These are phyloP conservation scores for Valencia hispanica DNA, from an alignment of 2,797 vertebrate species.

Conservation along the genomic window DNA sequence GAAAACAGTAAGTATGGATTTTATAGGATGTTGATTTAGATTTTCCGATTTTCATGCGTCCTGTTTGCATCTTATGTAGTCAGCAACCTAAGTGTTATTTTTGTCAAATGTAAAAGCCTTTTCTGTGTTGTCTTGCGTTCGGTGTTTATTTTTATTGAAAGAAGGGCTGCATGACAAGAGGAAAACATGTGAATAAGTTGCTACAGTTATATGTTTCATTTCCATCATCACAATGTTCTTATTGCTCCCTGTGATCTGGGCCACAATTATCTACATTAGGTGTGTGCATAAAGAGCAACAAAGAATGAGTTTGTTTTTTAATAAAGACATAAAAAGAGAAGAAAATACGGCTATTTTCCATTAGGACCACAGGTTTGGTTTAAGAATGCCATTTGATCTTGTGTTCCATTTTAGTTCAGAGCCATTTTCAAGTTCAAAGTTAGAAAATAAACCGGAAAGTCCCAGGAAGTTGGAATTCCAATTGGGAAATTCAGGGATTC, in stretches of 20 bases:
- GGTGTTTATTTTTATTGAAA: not conserved
- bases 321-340: not conserved
- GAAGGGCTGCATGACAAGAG: not conserved
- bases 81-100: not conserved
- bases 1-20: slow-evolving; percentile 94
- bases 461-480: not conserved
- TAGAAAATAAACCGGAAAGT: not conserved
- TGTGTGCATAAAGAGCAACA: not conserved
- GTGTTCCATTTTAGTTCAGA: not conserved
- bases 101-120: not conserved
- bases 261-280: not conserved
- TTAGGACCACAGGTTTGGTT: not conserved
- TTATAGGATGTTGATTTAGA: rapidly evolving
- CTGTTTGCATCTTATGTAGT: not conserved
- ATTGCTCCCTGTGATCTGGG: not conserved
- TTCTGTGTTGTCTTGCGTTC: not conserved
- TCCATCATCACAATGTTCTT: not conserved
- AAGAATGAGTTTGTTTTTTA: not conserved
- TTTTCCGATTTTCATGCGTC: not conserved
- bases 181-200: not conserved
- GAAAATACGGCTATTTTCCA: not conserved
- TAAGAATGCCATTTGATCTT: not conserved
- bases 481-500: not conserved
- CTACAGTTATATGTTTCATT: not conserved
- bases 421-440: not conserved